Evolutionary conservation across 2,797 vertebrate genomes (phyloP).

Genomic region (Echiichthys vipera): DNA sequence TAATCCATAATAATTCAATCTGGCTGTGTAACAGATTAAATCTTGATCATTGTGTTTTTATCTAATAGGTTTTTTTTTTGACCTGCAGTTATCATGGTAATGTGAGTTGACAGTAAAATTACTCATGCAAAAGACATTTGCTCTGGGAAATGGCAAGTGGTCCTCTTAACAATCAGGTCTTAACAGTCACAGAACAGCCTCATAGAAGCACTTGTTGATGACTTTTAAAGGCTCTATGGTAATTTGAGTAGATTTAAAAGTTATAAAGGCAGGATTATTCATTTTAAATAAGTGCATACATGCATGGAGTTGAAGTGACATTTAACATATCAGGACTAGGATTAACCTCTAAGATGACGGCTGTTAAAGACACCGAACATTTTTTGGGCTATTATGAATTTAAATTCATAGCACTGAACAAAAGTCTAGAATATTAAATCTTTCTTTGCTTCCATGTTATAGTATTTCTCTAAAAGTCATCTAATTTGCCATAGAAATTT

Average conservation of each 20-base stretch:
- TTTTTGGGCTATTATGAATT: neutral
- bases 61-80: slow-evolving; percentile 12
- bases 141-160: slow-evolving; percentile 5
- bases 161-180: slow-evolving; percentile 2
- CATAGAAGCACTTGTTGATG: neutral
- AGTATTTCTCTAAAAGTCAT: slow-evolving; percentile 13
- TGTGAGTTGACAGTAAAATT: slow-evolving; percentile 1
- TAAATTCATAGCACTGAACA: neutral
- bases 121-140: slow-evolving; percentile 21
- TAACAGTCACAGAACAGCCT: neutral
- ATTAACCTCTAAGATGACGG: neutral
- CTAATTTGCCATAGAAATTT: slow-evolving; percentile 26
- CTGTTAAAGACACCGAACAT: neutral
- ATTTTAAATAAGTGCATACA: neutral
- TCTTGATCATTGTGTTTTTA: slow-evolving; percentile 29
- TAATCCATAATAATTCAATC: slow-evolving; percentile 39
- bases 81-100: slow-evolving; percentile 24
- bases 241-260: neutral
- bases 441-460: neutral
- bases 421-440: slow-evolving; percentile 4
- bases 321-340: neutral
- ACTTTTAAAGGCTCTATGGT: neutral
- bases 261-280: neutral
- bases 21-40: neutral
- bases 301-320: neutral